Percentiles rank a stretch among this genome's conserved stretches.
These are phyloP conservation scores for Hedychridium roseum DNA, from an alignment of 2,888 invertebrate genomes.

Conservation along the genomic window DNA sequence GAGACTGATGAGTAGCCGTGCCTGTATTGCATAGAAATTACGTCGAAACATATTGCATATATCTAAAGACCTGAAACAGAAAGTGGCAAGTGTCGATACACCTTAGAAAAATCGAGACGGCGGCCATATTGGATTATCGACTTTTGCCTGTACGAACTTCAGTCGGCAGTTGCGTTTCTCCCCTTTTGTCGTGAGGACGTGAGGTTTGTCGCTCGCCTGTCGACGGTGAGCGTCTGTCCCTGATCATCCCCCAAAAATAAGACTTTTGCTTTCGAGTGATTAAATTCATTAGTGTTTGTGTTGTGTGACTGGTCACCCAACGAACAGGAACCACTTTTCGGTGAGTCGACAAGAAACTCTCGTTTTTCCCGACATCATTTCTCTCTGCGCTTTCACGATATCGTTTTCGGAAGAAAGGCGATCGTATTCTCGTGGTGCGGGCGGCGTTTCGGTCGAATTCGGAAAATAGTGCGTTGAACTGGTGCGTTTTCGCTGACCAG, in stretches of 20 bases:
- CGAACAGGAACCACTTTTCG: conserved; percentile 36
- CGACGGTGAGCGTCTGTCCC: conserved; percentile 24
- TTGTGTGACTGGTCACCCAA: conserved; percentile 22
- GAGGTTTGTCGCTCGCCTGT: conserved; percentile 37
- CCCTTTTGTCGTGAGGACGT: conserved; percentile 47
- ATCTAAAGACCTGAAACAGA: neutral
- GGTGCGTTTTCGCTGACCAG: neutral
- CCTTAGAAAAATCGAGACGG: conserved; percentile 36
- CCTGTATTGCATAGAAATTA: neutral
- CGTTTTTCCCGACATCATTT: no score
- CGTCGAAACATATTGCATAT: neutral
- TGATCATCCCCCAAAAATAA: conserved; percentile 13
- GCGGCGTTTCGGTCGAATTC: conserved; percentile 3
- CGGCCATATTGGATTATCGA: conserved; percentile 38
- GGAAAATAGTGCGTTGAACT: neutral
- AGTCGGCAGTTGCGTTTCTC: conserved; percentile 43
- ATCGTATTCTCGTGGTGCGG: neutral
- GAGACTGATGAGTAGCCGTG: neutral
- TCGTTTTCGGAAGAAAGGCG: conserved; percentile 7
- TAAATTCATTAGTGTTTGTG: conserved; percentile 26
- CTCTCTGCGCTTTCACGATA: neutral
- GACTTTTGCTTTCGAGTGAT: conserved; percentile 21
- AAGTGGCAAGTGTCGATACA: neutral
- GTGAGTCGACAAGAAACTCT: no score
- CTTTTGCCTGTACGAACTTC: conserved; percentile 46